Evolutionary conservation across 2,113 vertebrate species (phyloP), one percentile per base, ranked within the genome.

Genomic region (Hymenochirus boettgeri): DNA sequence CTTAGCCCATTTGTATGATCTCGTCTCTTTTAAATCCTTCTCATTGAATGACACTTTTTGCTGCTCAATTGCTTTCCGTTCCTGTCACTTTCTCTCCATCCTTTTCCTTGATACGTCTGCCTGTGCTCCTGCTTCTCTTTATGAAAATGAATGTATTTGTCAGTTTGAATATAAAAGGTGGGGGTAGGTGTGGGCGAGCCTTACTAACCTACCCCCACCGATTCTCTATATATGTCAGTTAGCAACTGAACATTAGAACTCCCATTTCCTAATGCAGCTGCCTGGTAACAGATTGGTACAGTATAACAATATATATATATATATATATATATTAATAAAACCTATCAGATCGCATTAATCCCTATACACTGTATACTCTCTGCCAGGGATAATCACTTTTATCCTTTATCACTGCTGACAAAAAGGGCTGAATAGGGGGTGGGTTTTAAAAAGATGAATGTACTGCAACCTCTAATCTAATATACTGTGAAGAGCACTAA

Each of bases 71-170:
- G n/a, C 17, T 21, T 52, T 42, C 42, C 17, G 23, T 59, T 31
- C 8, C 65, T 69, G 47, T 69, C 65, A 60, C 59, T 48, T 48
- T 39, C 57, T 50, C 65, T 60, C 56, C 35, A 26, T 65, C 46
- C 46, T 26, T 53, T 29, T 7, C 7, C 19, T 26, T 11, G 63
- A 65, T 57, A 50, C 27, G 35, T 45, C 64, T 51, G 23, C 65
- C 24, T 69, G 65, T 60, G 56, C 57, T 60, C 24, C 65, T 60
- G 57, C 33, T 47, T 57, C 37, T 57, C 48, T 53, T 18, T 62
- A 53, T 69, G 53, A 51, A 69, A 52, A 60, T 53, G 53, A 57
- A 69, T 69, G 57, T 60, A 35, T 69, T 69, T 60, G 65, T 69
- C 65, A 69, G 47, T 60, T 69, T 69, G 65, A 59, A 33, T 59